Evolutionary conservation across 2,888 invertebrate species (phyloP), one percentile per base, ranked within the genome.

Genomic region (Tyria jacobaeae): DNA sequence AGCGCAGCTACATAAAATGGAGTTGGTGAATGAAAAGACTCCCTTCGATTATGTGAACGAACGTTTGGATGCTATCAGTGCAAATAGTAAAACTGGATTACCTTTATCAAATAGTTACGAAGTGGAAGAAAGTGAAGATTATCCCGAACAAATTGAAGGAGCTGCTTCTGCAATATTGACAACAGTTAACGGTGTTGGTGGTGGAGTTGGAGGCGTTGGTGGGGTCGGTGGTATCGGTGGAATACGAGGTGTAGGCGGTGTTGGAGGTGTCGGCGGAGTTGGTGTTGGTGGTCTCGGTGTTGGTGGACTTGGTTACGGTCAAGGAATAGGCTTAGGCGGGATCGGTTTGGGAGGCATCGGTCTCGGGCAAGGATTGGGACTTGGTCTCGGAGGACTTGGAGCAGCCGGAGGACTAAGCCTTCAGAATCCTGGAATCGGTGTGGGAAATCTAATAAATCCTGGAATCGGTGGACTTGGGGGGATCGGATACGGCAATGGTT

Each of bases 61-160:
- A 66, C 85, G 88, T 3, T 80, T 94, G 72, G 90, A 92, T 65
- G 73, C 87, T 15, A 81, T 93, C 31, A 82, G 85, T 14, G 82
- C 83, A 24, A 91, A 94, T 61, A 66, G 75, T 10, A 86, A 76
- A 64, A 78, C 86, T 65, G 94, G 93, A 76, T 54, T 92, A 66
- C 92, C 92, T 27, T 60, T 92, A 44, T 91, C 95, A 1, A 90
- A 86, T 60, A 94, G 94, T 41, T 95, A 95, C 75, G 95, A 95
- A 86, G 94, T 95, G 44, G 94, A 95, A 82, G 95, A 95, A 86
- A 94, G 94, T 82, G 94, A 90, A 64, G 95, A 95, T 78, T 95
- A 95, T 77, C 95, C 95, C 15, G 94, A 93, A 64, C 81, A 87
- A 25, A 79, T 91, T 5, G 86, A 90, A 76, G 91, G 90, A 79